Conservation (phyloP, 2,888 invertebrate genomes). For the Macrophya alboannulata region DNA sequence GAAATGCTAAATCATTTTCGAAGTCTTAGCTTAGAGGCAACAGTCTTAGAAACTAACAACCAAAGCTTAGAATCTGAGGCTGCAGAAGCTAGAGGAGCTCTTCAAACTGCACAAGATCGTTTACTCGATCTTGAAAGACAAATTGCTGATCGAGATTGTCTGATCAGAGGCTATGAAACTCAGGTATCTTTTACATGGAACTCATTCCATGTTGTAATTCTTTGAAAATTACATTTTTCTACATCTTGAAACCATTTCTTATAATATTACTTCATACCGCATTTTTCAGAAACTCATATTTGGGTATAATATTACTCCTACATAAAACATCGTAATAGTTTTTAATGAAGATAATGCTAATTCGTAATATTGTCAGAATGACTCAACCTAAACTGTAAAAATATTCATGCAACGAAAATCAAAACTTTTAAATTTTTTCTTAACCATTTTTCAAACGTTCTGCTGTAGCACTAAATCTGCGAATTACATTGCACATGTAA, state of each 20-base stretch:
- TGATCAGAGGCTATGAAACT: slow-evolving; percentile 82
- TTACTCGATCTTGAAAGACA: slow-evolving; percentile 86
- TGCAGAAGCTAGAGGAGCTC: slow-evolving; percentile 84
- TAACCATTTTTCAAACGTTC: not conserved
- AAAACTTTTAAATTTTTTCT: not conserved
- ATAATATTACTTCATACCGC: not conserved
- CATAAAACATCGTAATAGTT: not conserved
- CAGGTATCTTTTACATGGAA: slow-evolving; percentile 78
- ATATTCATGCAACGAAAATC: not conserved
- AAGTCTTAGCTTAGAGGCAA: slow-evolving; percentile 89
- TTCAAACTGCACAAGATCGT: slow-evolving; percentile 83
- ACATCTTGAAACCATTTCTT: too few species aligned
- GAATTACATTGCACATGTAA: not conserved
- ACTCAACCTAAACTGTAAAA: not conserved
- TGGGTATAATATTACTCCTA: not conserved
- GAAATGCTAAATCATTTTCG: slow-evolving; percentile 92
- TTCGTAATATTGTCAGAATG: not conserved
- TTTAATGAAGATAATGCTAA: not conserved
- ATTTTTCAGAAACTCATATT: not conserved
- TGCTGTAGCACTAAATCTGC: not conserved
- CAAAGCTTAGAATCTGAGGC: slow-evolving; percentile 90
- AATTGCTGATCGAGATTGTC: slow-evolving; percentile 82
- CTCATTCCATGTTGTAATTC: not conserved
- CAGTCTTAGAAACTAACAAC: slow-evolving; percentile 89
- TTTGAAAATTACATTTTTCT: not conserved